These are phyloP conservation scores for Sinocyclocheilus grahami DNA, from an alignment of 2,113 vertebrate genomes.

Conservation along the genomic window DNA sequence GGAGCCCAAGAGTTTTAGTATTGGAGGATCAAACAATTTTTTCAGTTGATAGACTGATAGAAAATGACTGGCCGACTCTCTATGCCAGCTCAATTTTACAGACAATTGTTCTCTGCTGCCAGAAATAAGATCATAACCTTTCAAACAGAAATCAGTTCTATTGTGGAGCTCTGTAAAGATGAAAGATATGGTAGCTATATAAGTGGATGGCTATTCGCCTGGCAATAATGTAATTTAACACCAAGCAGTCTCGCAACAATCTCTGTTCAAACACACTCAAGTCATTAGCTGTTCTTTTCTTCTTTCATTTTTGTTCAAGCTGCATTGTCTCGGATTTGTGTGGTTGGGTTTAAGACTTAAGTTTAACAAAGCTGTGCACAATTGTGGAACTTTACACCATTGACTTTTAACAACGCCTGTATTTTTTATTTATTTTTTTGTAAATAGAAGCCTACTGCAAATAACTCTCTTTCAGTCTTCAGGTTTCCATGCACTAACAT, in stretches of 20 bases:
- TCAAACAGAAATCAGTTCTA: conserved; percentile 9
- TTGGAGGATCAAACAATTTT: neutral
- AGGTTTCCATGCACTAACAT: neutral
- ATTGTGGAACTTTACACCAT: neutral
- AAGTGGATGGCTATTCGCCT: neutral
- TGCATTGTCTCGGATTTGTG: neutral
- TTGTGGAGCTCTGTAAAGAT: neutral
- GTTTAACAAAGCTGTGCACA: conserved; percentile 12
- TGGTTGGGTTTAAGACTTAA: neutral
- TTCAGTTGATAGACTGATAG: neutral
- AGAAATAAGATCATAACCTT: conserved; percentile 19
- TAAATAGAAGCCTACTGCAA: neutral
- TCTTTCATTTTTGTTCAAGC: neutral
- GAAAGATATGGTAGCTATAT: neutral
- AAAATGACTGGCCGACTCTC: neutral
- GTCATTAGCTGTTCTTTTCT: conserved; percentile 1
- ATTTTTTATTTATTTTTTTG: neutral
- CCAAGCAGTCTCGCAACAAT: neutral
- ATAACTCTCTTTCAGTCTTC: neutral
- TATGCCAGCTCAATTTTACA: neutral
- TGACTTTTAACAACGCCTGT: neutral
- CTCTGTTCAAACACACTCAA: conserved; percentile 9
- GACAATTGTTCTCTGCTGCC: neutral
- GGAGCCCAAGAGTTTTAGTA: neutral
- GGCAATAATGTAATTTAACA: conserved; percentile 18